Conservation (phyloP, 1,140 invertebrate genomes). For the Eufriesea mexicana region DNA sequence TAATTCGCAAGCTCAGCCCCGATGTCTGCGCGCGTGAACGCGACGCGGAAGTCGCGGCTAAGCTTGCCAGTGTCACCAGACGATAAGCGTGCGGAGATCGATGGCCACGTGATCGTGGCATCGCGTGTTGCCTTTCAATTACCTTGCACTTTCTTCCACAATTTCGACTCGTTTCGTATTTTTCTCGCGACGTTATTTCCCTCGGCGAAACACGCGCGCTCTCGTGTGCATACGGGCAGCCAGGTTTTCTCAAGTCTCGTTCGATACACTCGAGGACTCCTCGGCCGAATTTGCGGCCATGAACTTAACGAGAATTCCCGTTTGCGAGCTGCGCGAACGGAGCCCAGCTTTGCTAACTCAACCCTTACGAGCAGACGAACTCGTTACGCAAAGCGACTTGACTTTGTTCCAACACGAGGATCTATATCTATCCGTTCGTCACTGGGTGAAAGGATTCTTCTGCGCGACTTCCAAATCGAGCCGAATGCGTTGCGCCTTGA, state of each 20-base stretch:
- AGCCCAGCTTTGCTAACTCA: not conserved
- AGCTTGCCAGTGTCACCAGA: constrained; percentile 1
- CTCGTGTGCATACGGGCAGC: not conserved
- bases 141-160: not conserved
- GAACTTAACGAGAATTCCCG: too few relatives aligned
- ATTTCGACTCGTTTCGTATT: not conserved
- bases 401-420: constrained; percentile 3
- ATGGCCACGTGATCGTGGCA: constrained; percentile 14
- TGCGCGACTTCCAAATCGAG: constrained; percentile 19
- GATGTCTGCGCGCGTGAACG: constrained; percentile 3
- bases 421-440: not conserved
- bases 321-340: not conserved
- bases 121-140: constrained; percentile 23
- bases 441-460: constrained; percentile 16
- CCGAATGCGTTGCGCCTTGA: not conserved
- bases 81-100: constrained; percentile 16
- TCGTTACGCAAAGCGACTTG: not conserved
- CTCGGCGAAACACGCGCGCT: too few relatives aligned
- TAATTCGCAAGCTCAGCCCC: constrained; percentile 29
- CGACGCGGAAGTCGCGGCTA: constrained; percentile 24
- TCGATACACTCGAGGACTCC: not conserved
- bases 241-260: not conserved
- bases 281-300: too few relatives aligned
- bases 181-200: not conserved
- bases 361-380: not conserved